Base-by-base conservation (phyloP, 2,888 invertebrate species). In the Hyposoter didymator region DNA sequence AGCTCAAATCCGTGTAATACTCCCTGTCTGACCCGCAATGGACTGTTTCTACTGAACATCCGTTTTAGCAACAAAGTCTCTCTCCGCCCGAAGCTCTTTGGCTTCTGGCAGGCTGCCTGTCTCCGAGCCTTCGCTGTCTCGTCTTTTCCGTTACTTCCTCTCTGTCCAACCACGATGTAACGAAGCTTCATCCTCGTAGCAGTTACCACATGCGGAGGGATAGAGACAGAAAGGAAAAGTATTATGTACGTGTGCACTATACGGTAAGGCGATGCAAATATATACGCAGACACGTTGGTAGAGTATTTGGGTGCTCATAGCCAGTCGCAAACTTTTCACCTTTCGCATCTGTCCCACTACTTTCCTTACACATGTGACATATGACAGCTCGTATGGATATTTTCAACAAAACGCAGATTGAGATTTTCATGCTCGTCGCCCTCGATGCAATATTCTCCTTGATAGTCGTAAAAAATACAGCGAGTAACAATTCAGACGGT, bases 51-150 rank as follows among this genome's bases (percentile, higher is more conserved):
- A 82, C 82, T 82, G 85, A 85, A 74, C 74, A 82, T 78, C 78
- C 82, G 78, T 85, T 82, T 85, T 78, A 82, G 70, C 78, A 70
- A 85, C 85, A 82, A 82, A 82, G 85, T 80, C 69, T 49, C 55
- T 59, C 70, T 78, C 45, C 22, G 32, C 8, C 72, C 72, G 49
- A 52, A 66, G 74, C 59, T 69, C 17, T 64, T 66, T 81, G 84
- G 70, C 75, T 84, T 84, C 79, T 69, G 80, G 45, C 62, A 49
- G 47, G 75, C 72, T 66, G 75, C 73, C 83, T 62, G 75, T 82
- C 72, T 76, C 83, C 79, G 62, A 83, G 76, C 59, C 62, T 80
- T 12, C 64, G 72, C 72, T 70, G 70, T 55, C 66, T 35, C 76
- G 43, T 82, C 74, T 72, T 55, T 47, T 76, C 66, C 79, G 78